A percentile compares a stretch with the other conserved stretches of the same genome.
These are phyloP conservation scores for Eolophus roseicapilla DNA, from an alignment of 2,113 vertebrate genomes.

Conservation along the genomic window DNA sequence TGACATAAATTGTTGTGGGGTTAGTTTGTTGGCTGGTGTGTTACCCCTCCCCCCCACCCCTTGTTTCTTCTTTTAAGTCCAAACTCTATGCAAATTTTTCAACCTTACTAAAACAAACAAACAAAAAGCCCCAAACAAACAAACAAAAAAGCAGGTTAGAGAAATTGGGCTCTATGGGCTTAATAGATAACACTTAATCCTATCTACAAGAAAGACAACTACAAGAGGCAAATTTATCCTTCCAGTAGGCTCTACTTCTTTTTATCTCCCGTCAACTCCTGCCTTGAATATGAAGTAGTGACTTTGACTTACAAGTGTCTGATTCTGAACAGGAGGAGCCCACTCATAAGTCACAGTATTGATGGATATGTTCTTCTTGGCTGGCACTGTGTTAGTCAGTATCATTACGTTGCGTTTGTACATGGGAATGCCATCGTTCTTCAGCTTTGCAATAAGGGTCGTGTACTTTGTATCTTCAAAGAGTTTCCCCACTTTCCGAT, in stretches of 20 bases:
- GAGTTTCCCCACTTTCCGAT: conserved; percentile 93
- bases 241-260: background rate
- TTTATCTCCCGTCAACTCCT: background rate
- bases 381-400: conserved; percentile 80
- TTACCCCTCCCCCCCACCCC: background rate
- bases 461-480: conserved; percentile 98
- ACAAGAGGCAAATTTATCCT: background rate
- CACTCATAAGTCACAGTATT: conserved; percentile 93
- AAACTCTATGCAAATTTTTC: background rate
- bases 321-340: conserved; percentile 93
- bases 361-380: conserved; percentile 83
- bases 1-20: background rate
- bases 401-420: conserved; percentile 89
- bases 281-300: background rate
- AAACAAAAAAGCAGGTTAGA: background rate
- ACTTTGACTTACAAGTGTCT: conserved; percentile 82
- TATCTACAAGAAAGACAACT: background rate
- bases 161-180: background rate
- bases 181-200: background rate
- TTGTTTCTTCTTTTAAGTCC: background rate
- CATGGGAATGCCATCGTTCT: conserved; percentile 85
- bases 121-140: background rate
- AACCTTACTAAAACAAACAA: background rate
- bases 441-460: conserved; percentile 92
- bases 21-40: background rate